Conservation (phyloP, 2,888 invertebrate genomes). For the Hanleya hanleyi region DNA sequence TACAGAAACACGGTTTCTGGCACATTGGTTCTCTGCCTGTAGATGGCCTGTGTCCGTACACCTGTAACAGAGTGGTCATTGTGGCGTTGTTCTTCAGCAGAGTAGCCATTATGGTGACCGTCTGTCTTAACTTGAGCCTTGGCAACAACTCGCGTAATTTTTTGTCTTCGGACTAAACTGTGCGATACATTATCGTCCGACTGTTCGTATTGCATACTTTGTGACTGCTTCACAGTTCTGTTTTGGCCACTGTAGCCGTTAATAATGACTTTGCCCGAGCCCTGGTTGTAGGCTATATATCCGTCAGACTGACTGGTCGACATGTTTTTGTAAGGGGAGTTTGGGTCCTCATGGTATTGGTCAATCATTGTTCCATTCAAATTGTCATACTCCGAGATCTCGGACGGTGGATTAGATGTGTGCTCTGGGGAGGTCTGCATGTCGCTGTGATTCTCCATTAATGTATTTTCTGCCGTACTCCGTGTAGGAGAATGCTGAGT, state of each 20-base stretch:
- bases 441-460: not conserved
- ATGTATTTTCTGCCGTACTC: not conserved
- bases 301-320: conserved; percentile 49
- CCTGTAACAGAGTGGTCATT: no score
- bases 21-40: no score
- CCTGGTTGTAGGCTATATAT: conserved; percentile 28
- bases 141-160: not conserved
- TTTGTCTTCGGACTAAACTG: not conserved
- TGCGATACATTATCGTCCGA: not conserved
- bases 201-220: not conserved
- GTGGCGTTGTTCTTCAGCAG: no score
- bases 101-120: not conserved
- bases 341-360: not conserved
- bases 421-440: conserved; percentile 31
- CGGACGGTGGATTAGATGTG: conserved; percentile 44
- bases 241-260: not conserved
- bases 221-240: not conserved
- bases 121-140: not conserved
- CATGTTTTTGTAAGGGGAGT: conserved; percentile 17
- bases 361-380: conserved; percentile 37
- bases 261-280: not conserved
- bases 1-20: no score
- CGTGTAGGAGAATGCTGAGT: conserved; percentile 8
- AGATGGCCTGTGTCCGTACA: no score
- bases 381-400: conserved; percentile 65